Evolutionary conservation across 2,113 vertebrate species (phyloP).

Genomic region (Echinops telfairi): DNA sequence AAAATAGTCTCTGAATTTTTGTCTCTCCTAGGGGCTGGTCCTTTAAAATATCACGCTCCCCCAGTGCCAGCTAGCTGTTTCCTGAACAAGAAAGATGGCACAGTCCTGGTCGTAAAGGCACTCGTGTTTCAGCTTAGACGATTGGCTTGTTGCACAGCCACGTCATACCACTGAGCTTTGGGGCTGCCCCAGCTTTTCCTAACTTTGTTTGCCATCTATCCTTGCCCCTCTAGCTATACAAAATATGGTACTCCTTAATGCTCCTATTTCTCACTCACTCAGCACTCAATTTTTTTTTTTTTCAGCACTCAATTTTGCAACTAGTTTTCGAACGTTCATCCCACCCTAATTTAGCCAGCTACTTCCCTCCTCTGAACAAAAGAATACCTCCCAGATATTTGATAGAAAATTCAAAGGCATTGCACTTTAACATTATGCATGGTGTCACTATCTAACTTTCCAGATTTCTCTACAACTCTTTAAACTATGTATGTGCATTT

Average conservation of each 20-base stretch:
- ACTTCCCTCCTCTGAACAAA: constrained; percentile 49
- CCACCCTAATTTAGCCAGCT: constrained; percentile 9
- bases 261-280: constrained; percentile 21
- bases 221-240: not conserved
- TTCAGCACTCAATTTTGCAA: constrained; percentile 25
- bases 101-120: not conserved
- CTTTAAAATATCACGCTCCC: constrained; percentile 12
- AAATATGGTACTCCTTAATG: not conserved
- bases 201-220: too few relatives aligned
- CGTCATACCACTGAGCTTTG: not conserved
- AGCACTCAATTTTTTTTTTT: constrained; percentile 49
- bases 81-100: not conserved
- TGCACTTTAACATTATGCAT: constrained; percentile 16
- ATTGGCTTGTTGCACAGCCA: not conserved
- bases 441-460: constrained; percentile 42
- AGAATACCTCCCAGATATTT: constrained; percentile 28
- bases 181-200: not conserved
- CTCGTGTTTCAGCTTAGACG: not conserved
- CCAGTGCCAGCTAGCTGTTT: not conserved
- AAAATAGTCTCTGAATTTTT: not conserved
- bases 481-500: not conserved
- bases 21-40: not conserved
- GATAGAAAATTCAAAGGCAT: constrained; percentile 32
- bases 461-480: constrained; percentile 39
- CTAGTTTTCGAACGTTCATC: constrained; percentile 27